Conservation (phyloP, 2,797 vertebrate genomes). For the Nasua narica region DNA sequence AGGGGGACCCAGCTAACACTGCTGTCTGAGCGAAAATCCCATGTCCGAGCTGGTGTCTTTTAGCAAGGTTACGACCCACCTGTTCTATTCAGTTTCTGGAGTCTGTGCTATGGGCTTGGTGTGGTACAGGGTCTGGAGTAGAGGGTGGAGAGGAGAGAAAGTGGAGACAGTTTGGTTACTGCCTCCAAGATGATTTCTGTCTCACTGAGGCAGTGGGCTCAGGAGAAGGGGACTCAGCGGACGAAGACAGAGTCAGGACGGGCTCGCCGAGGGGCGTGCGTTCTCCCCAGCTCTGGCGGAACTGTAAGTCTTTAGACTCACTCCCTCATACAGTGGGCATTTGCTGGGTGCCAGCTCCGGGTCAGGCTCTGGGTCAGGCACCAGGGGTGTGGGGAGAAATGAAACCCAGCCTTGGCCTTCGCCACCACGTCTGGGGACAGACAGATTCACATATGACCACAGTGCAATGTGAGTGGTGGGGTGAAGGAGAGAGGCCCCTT, state of each 20-base stretch:
- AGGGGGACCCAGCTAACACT: neutral
- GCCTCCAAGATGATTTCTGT: neutral
- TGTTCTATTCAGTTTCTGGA: neutral
- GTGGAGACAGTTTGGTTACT: neutral
- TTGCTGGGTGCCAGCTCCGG: neutral
- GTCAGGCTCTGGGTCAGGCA: neutral
- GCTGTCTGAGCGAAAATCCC: neutral
- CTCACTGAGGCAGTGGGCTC: neutral
- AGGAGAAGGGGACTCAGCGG: neutral
- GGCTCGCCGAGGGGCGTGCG: neutral
- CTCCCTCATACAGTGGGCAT: neutral
- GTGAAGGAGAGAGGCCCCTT: neutral
- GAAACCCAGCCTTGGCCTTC: neutral
- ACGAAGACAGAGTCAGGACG: neutral
- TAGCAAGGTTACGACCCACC: neutral
- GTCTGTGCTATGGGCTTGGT: neutral
- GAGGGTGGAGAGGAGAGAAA: neutral
- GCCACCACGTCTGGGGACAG: neutral
- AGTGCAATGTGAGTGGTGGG: neutral
- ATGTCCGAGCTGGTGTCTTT: neutral
- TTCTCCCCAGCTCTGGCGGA: neutral
- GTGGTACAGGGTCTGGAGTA: too few species aligned
- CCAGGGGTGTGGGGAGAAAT: neutral
- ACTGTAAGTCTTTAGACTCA: neutral
- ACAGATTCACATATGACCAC: neutral